Conservation (phyloP, 2,888 invertebrate species). For the Steinernema carpocapsae region DNA sequence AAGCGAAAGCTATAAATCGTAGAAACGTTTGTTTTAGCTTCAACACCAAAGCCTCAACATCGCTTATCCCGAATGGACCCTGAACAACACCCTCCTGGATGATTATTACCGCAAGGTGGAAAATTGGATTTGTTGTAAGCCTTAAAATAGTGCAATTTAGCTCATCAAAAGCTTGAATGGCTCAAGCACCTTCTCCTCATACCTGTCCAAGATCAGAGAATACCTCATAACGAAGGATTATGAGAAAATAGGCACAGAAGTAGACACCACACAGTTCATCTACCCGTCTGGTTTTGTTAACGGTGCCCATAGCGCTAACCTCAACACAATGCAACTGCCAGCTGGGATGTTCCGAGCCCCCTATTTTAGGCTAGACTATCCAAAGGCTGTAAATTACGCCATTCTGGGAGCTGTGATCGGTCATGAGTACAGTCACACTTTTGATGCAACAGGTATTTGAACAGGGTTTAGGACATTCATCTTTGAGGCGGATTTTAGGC, state of each 20-base stretch:
- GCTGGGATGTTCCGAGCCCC: slow-evolving; percentile 78
- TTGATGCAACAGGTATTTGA: slow-evolving; percentile 76
- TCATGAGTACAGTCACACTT: slow-evolving; percentile 48
- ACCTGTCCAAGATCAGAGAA: neutral
- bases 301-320: neutral
- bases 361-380: slow-evolving; percentile 85
- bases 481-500: slow-evolving; percentile 72
- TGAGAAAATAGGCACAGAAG: neutral
- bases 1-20: no score
- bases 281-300: neutral
- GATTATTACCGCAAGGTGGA: neutral
- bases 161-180: neutral
- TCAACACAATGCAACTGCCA: slow-evolving; percentile 42
- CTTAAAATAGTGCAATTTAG: neutral
- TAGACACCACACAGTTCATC: neutral
- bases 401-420: slow-evolving; percentile 47
- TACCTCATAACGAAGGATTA: neutral
- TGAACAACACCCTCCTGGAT: slow-evolving; percentile 15
- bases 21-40: neutral
- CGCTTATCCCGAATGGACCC: neutral
- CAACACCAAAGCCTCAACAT: neutral
- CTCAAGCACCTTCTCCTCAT: neutral
- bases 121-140: neutral
- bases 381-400: slow-evolving; percentile 80
- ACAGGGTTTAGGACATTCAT: no score